Evolutionary conservation across 1,140 invertebrate genomes (phyloP).

Genomic region (Dreissena rostriformis): DNA sequence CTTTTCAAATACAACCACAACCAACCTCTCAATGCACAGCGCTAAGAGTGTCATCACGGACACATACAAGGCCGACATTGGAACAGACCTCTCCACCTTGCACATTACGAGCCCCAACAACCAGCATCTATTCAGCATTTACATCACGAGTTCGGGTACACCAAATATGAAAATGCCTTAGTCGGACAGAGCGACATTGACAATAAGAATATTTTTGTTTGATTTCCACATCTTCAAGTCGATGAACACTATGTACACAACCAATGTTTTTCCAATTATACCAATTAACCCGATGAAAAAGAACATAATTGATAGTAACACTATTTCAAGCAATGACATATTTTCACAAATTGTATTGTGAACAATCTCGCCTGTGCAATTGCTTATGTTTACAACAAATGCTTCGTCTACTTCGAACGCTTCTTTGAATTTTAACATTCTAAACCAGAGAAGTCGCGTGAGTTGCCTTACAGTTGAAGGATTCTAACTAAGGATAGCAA

Average conservation of each 20-base stretch:
- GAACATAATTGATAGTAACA: constrained; percentile 63
- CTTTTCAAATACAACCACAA: too few relatives aligned
- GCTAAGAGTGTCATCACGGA: constrained; percentile 79
- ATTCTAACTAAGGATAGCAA: too few relatives aligned
- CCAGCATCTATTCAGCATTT: constrained; percentile 79
- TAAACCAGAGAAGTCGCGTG: too few relatives aligned
- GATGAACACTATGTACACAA: constrained; percentile 76
- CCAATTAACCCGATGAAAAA: constrained; percentile 66
- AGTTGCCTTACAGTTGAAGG: too few relatives aligned
- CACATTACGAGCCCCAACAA: constrained; percentile 74
- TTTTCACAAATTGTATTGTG: neutral
- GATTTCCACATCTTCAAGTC: constrained; percentile 78
- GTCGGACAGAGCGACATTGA: constrained; percentile 80
- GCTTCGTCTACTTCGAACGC: too few relatives aligned
- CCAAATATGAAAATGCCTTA: constrained; percentile 78
- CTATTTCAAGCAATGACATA: constrained; percentile 40
- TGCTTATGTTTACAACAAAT: too few relatives aligned
- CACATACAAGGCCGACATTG: constrained; percentile 77
- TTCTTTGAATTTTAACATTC: too few relatives aligned
- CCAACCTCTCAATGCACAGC: constrained; percentile 80
- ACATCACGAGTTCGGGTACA: constrained; percentile 79
- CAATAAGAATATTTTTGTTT: constrained; percentile 80
- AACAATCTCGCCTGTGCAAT: too few relatives aligned
- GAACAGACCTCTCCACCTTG: constrained; percentile 72
- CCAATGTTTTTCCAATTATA: constrained; percentile 75